Conservation (phyloP, 2,888 invertebrate species). For the Cantharis nigra region DNA sequence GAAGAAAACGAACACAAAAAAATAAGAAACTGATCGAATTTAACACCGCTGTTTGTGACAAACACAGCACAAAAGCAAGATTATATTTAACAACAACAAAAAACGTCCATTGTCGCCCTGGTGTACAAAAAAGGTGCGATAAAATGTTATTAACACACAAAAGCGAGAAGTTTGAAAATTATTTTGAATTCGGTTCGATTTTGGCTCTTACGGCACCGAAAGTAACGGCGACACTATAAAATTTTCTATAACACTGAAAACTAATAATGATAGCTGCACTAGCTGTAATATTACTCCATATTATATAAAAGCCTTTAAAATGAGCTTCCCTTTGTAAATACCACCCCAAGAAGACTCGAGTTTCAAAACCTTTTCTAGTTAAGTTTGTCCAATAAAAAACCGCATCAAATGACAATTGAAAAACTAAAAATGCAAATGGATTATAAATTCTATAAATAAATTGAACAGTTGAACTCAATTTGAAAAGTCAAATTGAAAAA, state of each 20-base stretch:
- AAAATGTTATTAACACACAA: conserved; percentile 24
- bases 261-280: conserved; percentile 46
- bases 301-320: conserved; percentile 53
- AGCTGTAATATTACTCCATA: conserved; percentile 50
- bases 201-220: not conserved
- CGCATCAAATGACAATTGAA: conserved; percentile 44
- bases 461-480: not conserved
- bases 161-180: not conserved
- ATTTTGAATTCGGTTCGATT: not conserved
- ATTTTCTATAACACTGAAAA: conserved; percentile 38
- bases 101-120: conserved; percentile 35
- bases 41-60: conserved; percentile 49
- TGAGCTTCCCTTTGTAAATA: conserved; percentile 47
- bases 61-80: conserved; percentile 42
- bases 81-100: conserved; percentile 39
- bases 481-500: not conserved
- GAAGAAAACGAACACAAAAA: conserved; percentile 15
- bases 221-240: not conserved
- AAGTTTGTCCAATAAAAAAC: conserved; percentile 51
- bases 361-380: conserved; percentile 48
- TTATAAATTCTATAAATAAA: not conserved
- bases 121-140: conserved; percentile 30
- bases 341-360: conserved; percentile 47
- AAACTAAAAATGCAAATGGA: not conserved
- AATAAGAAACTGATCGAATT: conserved; percentile 36